Conservation (phyloP, 2,113 vertebrate species). For the Daboia siamensis region DNA sequence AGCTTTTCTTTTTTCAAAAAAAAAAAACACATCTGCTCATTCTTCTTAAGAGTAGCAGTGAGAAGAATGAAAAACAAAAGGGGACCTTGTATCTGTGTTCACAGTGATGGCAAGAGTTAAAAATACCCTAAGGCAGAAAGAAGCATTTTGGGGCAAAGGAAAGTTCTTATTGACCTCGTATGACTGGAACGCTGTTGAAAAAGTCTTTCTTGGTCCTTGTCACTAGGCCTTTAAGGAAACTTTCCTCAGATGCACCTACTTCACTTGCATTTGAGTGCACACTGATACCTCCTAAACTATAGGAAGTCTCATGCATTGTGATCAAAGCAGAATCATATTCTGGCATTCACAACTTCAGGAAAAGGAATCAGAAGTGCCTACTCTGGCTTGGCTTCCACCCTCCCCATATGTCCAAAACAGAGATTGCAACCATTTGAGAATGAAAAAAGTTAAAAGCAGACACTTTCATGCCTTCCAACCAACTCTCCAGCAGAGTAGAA, state of each 20-base stretch:
- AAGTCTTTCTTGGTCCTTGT: not conserved
- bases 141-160: not conserved
- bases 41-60: not conserved
- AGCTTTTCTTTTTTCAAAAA: not conserved
- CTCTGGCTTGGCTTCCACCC: not conserved
- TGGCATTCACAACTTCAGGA: not conserved
- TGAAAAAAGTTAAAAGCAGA: not conserved
- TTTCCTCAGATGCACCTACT: not conserved
- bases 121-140: not conserved
- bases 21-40: not conserved
- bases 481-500: not conserved
- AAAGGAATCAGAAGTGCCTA: not conserved
- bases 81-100: not conserved
- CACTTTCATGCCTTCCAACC: not conserved
- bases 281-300: not conserved
- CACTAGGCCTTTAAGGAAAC: not conserved
- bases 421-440: not conserved
- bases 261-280: not conserved
- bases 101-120: not conserved
- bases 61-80: not conserved
- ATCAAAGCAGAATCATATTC: not conserved
- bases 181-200: not conserved
- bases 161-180: not conserved
- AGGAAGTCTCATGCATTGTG: not conserved
- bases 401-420: not conserved